Base-by-base conservation (phyloP, 2,888 invertebrate genomes). In the Xanthorhoe spadicearia region DNA sequence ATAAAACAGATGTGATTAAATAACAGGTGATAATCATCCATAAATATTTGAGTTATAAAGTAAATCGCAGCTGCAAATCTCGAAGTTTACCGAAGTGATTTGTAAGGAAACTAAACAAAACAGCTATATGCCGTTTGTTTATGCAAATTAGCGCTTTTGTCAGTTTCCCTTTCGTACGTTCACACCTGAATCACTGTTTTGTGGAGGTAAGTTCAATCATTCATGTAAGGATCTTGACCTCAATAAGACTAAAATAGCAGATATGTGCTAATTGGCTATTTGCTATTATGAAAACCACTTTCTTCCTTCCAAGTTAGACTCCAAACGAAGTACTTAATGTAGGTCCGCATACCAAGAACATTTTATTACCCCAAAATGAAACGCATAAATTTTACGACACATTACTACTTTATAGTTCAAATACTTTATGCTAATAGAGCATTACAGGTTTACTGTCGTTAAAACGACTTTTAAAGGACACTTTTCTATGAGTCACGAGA, bases 91-190 rank as follows among this genome's bases (percentile, higher is more conserved):
- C 58, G 13, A 61, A 64, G 67, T 66, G 71, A 74, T 72, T 72
- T 70, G 69, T 70, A 65, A 65, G 57, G 64, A 67, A 63, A 71
- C 70, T 68, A 73, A 72, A 72, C 71, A 73, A 71, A 64, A 71
- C 62, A 17, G 50, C 58, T 52, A 57, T 64, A n/a, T 23, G 59
- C 60, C 69, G 69, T 69, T 72, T 70, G 52, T 58, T 60, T 73
- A 73, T 73, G 73, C 64, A 72, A 74, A 75, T 73, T 43, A 64
- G 62, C 57, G 51, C n/a, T 64, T 68, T 70, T 66, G 68, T 69
- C 56, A 46, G 71, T 74, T 75, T 75, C 74, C 75, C 70, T 74
- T 74, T 73, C 70, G 32, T 7, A 61, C 68, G 43, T 55, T 55
- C 23, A 23, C 49, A 63, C 56, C 60, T 68, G 67, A 68, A 10